Conservation (phyloP, 2,113 vertebrate genomes). For the Rhea pennata region DNA sequence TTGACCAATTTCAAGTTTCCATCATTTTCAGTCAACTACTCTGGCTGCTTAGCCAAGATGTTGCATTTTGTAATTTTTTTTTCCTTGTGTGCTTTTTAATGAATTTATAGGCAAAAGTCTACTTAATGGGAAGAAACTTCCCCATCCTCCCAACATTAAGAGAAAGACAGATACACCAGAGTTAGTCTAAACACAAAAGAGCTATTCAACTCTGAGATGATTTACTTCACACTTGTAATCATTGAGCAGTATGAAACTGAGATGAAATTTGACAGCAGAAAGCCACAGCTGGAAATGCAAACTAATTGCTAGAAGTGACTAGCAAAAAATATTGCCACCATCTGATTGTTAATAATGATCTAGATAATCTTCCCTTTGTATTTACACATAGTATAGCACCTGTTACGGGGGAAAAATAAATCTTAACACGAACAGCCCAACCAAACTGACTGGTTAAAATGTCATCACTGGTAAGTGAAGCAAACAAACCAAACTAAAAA, state of each 20-base stretch:
- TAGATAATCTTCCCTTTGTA: conserved; percentile 64
- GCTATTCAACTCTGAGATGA: conserved; percentile 51
- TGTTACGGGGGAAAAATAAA: conserved; percentile 61
- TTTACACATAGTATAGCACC: conserved; percentile 79
- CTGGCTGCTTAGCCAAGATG: conserved; percentile 28
- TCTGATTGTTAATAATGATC: conserved; percentile 52
- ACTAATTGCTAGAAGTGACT: conserved; percentile 44
- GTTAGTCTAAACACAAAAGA: conserved; percentile 36
- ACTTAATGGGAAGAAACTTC: conserved; percentile 8
- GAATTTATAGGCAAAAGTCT: conserved; percentile 49
- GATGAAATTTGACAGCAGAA: conserved; percentile 60
- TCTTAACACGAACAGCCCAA: conserved; percentile 44
- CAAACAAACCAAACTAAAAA: conserved; percentile 48
- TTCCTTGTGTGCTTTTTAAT: conserved; percentile 33
- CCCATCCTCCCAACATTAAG: background rate
- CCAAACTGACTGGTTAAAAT: conserved; percentile 56
- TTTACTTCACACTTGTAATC: conserved; percentile 27
- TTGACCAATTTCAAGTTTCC: conserved; percentile 76
- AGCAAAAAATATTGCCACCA: conserved; percentile 67
- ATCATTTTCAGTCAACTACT: conserved; percentile 27
- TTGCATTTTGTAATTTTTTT: background rate
- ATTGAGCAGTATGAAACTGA: conserved; percentile 42
- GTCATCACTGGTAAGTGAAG: conserved; percentile 41
- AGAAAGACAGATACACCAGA: conserved; percentile 26
- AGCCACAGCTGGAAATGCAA: conserved; percentile 49